Conservation (phyloP, 2,113 vertebrate genomes). For the Scopus umbretta region DNA sequence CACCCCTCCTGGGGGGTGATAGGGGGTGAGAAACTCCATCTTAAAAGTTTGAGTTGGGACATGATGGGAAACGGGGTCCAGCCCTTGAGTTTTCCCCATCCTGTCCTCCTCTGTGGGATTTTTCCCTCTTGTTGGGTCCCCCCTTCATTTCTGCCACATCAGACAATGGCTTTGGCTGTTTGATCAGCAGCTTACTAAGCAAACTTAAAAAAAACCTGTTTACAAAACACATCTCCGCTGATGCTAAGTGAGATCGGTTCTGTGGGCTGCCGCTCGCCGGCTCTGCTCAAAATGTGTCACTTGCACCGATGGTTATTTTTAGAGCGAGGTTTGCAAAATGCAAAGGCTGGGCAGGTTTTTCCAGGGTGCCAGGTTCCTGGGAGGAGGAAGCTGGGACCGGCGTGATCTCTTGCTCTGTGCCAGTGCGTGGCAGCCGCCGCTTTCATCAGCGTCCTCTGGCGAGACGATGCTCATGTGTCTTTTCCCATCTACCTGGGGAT, state of each 20-base stretch:
- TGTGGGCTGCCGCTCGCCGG: slow-evolving; percentile 9
- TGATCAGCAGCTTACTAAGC: background rate
- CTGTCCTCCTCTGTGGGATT: accelerated
- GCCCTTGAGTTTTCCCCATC: background rate
- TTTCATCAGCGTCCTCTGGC: background rate
- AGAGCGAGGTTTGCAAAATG: slow-evolving; percentile 38
- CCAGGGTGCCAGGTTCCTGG: background rate
- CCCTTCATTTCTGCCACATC: background rate
- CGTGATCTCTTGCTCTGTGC: background rate
- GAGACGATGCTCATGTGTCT: background rate
- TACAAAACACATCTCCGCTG: background rate
- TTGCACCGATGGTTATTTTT: slow-evolving; percentile 20
- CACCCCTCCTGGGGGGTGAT: background rate
- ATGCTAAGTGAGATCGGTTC: background rate
- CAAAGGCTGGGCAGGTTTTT: slow-evolving; percentile 34
- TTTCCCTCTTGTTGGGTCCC: background rate
- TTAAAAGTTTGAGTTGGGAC: background rate
- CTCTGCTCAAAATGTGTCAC: slow-evolving; percentile 7
- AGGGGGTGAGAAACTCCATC: background rate
- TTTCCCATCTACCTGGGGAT: accelerated
- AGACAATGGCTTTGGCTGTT: background rate
- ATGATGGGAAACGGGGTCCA: accelerated
- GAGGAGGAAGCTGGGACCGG: background rate
- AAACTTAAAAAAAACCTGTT: background rate
- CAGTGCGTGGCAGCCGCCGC: accelerated